phyloP scores from a whole-genome alignment of 2,888 invertebrate genomes.

The Notodonta dromedarius region DNA sequence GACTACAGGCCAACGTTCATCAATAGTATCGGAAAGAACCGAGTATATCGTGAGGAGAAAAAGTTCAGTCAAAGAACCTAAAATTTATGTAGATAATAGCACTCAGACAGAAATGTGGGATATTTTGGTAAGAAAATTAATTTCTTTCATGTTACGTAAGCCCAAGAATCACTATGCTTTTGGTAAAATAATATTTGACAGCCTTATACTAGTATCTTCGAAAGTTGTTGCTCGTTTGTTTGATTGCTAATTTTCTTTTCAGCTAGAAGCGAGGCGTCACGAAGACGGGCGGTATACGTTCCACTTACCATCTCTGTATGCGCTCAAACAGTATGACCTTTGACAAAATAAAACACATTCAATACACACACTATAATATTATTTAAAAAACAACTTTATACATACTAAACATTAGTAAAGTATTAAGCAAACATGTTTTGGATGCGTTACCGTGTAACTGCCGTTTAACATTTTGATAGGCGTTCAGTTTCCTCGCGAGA shows the following conservation, averaged over 20 bases:
- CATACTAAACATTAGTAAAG: neutral
- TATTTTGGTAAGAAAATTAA: slow-evolving; percentile 52
- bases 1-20: slow-evolving; percentile 3
- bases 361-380: neutral
- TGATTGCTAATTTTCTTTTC: slow-evolving; percentile 36
- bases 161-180: too few relatives aligned
- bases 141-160: too few relatives aligned
- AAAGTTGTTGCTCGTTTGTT: neutral
- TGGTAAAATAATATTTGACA: too few relatives aligned
- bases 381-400: slow-evolving; percentile 6
- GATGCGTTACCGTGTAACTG: neutral
- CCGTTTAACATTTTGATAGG: slow-evolving; percentile 40
- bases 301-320: slow-evolving; percentile 60
- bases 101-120: slow-evolving; percentile 67
- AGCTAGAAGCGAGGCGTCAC: slow-evolving; percentile 64
- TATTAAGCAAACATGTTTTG: slow-evolving; percentile 6
- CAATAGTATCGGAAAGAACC: slow-evolving; percentile 8
- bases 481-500: slow-evolving; percentile 57
- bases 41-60: slow-evolving; percentile 5
- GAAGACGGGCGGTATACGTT: slow-evolving; percentile 63
- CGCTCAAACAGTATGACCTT: slow-evolving; percentile 49
- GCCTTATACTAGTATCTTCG: neutral
- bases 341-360: slow-evolving; percentile 18
- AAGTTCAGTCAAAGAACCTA: slow-evolving; percentile 10
- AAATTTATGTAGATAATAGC: slow-evolving; percentile 25